Base-by-base conservation (phyloP, 2,888 invertebrate genomes). In the Pachycephus smyrnensis region DNA sequence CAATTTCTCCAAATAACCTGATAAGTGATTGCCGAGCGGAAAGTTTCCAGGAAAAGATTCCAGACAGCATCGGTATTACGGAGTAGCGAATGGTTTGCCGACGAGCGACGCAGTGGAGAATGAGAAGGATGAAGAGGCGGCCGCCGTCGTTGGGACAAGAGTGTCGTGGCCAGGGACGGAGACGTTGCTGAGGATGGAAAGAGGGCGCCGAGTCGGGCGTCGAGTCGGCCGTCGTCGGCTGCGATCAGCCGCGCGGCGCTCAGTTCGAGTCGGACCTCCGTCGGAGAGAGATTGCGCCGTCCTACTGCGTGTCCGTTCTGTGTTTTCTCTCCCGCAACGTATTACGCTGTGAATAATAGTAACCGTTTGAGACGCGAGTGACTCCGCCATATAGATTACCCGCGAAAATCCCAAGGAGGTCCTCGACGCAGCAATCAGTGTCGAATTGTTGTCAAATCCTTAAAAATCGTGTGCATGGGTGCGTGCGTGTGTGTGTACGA, bases 231-330 rank as follows among this genome's bases (percentile, higher is more conserved):
- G 84, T 82, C 85, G 86, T 85, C 85, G 84, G 84, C 86, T 84
- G 84, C 87, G 88, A 87, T 88, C 87, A 87, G 87, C 85, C 87
- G 87, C 84, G 82, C 84, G 84, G 84, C 84, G 84, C 87, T 88
- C 88, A 89, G 89, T 89, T 89, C 88, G 87, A 84, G 88, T 89
- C 89, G 88, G 88, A 88, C 85, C 88, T 87, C 87, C 89, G 86
- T 82, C 85, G 87, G 83, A 84, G 86, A 84, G 80, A 84, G 85
- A 84, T 87, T 82, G 86, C 84, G 81, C 76, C 81, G 84, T 73
- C 80, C 75, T 76, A 82, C 80, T 85, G 79, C 82, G 76, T 71
- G 40, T 73, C 80, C 80, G 81, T 76, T 77, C 35, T 55, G 81
- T 81, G 55, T 75, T 68, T 80, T 71, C 77, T 77, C 77, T 73